Conservation (phyloP, 2,113 vertebrate species). For the Salminus brasiliensis region DNA sequence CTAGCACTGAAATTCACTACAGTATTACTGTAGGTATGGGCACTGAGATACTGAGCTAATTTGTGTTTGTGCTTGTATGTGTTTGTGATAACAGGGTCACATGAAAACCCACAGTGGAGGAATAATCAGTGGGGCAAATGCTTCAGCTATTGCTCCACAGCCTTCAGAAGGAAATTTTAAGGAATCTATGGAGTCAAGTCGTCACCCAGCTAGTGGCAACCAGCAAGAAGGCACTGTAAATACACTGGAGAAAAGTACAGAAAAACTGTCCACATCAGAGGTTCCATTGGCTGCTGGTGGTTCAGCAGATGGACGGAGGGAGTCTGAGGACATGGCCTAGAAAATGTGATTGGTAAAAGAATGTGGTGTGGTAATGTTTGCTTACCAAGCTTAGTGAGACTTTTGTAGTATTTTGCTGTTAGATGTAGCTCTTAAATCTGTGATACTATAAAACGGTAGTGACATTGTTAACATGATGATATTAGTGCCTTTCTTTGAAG, state of each 20-base stretch:
- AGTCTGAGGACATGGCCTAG: conserved; percentile 62
- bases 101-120: conserved; percentile 76
- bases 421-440: conserved; percentile 59
- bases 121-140: conserved; percentile 40
- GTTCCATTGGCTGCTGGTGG: conserved; percentile 44
- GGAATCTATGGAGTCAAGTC: conserved; percentile 54
- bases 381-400: conserved; percentile 67
- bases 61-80: background rate
- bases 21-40: background rate
- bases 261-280: conserved; percentile 61
- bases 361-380: conserved; percentile 48
- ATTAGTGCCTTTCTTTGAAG: conserved; percentile 69
- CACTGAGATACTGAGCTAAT: background rate
- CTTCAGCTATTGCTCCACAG: conserved; percentile 35
- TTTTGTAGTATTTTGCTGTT: conserved; percentile 62
- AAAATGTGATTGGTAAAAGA: conserved; percentile 49
- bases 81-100: conserved; percentile 71
- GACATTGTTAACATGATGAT: conserved; percentile 58
- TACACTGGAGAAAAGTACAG: conserved; percentile 54
- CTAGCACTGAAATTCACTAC: no score
- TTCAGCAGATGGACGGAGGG: conserved; percentile 44
- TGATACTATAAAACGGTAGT: conserved; percentile 63
- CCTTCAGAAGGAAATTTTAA: conserved; percentile 62
- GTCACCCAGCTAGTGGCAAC: conserved; percentile 54
- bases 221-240: conserved; percentile 57